Conservation (phyloP, 2,113 vertebrate genomes). For the Anas platyrhynchos region DNA sequence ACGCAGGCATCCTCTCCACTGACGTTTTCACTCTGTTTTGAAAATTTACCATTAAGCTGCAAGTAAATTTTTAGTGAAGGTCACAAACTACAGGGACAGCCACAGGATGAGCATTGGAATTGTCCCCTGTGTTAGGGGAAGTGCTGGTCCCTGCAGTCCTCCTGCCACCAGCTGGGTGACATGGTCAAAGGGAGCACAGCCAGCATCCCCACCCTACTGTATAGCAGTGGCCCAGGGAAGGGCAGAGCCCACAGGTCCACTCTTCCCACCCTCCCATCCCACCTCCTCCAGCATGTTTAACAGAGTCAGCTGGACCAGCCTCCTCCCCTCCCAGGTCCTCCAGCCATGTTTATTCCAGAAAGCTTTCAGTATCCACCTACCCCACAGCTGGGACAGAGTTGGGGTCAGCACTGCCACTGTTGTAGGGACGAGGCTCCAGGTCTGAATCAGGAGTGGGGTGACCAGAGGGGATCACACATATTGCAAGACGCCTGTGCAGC, state of each 20-base stretch:
- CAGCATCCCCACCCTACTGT: accelerated
- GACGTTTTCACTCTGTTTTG: neutral
- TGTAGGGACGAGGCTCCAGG: neutral
- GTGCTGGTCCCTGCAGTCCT: neutral
- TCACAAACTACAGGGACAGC: neutral
- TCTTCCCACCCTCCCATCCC: accelerated
- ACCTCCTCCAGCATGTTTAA: accelerated
- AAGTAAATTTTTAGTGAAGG: neutral
- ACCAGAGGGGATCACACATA: neutral
- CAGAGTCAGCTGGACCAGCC: neutral
- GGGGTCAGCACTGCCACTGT: neutral
- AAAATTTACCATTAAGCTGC: neutral
- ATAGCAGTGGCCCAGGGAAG: neutral
- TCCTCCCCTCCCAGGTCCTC: neutral
- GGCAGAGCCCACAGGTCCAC: neutral
- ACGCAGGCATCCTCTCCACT: neutral
- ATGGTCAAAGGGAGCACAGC: neutral
- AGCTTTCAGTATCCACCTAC: neutral
- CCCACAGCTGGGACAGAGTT: neutral
- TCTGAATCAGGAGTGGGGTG: neutral
- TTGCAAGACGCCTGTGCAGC: neutral
- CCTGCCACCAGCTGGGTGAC: neutral
- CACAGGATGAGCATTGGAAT: neutral
- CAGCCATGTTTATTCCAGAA: neutral
- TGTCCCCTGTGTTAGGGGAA: neutral